Evolutionary conservation across 1,140 invertebrate genomes (phyloP), one percentile per base, ranked within the genome.

Genomic region (Drosophila orena): DNA sequence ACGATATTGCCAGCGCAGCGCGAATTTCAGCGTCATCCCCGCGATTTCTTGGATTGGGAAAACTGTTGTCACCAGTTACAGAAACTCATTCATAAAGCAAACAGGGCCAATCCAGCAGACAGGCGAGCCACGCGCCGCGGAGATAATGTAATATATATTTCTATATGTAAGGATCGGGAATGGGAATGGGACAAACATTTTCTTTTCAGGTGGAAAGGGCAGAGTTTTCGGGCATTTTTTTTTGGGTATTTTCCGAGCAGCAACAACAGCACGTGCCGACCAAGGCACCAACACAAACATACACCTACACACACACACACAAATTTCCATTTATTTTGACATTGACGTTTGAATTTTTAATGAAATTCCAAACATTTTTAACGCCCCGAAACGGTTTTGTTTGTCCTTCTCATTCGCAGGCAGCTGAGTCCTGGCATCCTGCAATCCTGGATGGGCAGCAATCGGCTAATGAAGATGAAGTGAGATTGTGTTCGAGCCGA

Each of bases 321-420:
- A 71, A 90, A 77, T 81, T 90, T 89, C 77, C 84, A 89, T 89
- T 89, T 89, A 89, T 89, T 89, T 84, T 44, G 84, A 77, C 85
- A 78, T 89, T 89, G 84, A 89, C 79, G 81, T 89, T 89, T 90
- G 85, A 77, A 89, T 90, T 89, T 89, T 84, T 89, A 89, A 89
- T 89, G 85, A 89, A 89, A 89, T 89, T 89, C 85, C 84, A 84
- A 88, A 89, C 68, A 84, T 90, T 89, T 76, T 88, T 89, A 77
- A 77, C 85, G 85, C 81, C 58, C 59, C 65, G 17, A 83, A 79
- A 79, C 72, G 61, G 52, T 54, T 72, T 72, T 65, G 66, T 35
- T 64, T 64, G 58, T 56, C 22, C 35, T n/a, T 56, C 49, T 70
- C 59, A 20, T 54, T 44, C 22, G 42, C 68, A 61, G 79, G 59